A percentile compares a stretch with the other conserved stretches of the same genome.
Evolutionary conservation across 2,797 vertebrate genomes (phyloP).

Genomic region (Podarcis lilfordi): DNA sequence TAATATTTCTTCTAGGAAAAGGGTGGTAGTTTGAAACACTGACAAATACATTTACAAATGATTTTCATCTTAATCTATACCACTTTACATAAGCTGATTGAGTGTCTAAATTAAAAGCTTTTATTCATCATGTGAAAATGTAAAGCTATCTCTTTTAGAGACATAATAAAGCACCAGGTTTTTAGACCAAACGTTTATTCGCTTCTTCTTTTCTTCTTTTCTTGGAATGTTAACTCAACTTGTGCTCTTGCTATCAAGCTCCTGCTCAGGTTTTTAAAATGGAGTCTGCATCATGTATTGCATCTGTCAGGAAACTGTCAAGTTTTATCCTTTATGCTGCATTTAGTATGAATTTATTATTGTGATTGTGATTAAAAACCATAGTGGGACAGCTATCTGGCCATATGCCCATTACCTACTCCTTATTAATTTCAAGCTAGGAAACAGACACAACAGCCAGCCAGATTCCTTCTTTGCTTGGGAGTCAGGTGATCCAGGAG

Average conservation of each 20-base stretch:
- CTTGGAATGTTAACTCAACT: neutral
- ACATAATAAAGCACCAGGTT: neutral
- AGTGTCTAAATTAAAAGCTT: conserved; percentile 32
- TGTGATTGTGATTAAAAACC: neutral
- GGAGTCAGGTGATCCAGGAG: neutral
- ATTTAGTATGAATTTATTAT: neutral
- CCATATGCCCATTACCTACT: neutral
- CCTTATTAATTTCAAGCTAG: neutral
- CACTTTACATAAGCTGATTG: conserved; percentile 44
- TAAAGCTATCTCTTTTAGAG: conserved; percentile 43
- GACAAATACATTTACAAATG: conserved; percentile 26
- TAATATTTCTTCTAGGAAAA: conserved; percentile 40
- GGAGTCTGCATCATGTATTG: neutral
- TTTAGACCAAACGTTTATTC: neutral
- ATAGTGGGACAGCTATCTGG: neutral
- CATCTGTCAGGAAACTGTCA: neutral
- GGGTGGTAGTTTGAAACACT: conserved; percentile 46
- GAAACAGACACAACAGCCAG: neutral
- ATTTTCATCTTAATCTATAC: conserved; percentile 46
- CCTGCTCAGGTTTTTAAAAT: neutral
- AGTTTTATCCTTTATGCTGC: neutral
- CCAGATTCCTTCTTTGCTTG: neutral
- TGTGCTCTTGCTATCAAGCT: neutral
- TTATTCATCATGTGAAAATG: conserved; percentile 22
- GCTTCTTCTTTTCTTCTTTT: neutral